Percentiles rank a stretch among this genome's conserved stretches.
These are phyloP conservation scores for Octodon degus DNA, from an alignment of 2,113 vertebrate genomes.

Conservation along the genomic window DNA sequence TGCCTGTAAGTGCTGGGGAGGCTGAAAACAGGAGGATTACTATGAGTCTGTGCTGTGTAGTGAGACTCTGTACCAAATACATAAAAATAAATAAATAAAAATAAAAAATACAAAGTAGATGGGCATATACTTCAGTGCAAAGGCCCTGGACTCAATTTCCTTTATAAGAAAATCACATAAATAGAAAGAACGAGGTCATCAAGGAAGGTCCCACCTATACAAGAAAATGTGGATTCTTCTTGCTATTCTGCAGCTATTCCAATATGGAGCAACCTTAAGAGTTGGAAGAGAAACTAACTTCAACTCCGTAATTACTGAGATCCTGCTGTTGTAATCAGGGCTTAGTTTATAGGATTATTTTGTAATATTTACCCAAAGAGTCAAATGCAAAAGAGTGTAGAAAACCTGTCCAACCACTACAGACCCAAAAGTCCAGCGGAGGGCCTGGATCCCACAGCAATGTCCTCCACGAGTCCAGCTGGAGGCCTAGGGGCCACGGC, in stretches of 20 bases:
- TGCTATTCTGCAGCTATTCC: background rate
- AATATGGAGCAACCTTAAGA: background rate
- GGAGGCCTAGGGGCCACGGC: background rate
- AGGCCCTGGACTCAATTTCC: background rate
- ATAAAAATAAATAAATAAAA: too few species aligned
- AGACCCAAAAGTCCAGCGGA: background rate
- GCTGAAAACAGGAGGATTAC: too few species aligned
- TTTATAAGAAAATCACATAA: background rate
- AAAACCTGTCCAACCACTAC: background rate
- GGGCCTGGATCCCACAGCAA: background rate
- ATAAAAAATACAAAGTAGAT: background rate
- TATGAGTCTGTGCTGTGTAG: too few species aligned
- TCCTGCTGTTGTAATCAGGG: background rate
- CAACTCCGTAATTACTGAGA: background rate
- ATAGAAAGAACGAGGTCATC: background rate
- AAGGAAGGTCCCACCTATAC: background rate
- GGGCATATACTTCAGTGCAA: background rate
- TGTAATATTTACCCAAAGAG: background rate
- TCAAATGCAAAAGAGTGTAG: background rate
- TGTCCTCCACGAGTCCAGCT: background rate
- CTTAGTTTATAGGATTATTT: background rate
- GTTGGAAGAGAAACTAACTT: background rate
- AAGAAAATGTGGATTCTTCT: background rate
- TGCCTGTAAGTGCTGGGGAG: too few species aligned
- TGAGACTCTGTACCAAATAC: too few species aligned